A percentile compares a stretch with the other conserved stretches of the same genome.
Evolutionary conservation across 2,888 invertebrate species (phyloP).

Genomic region (Pseudococcus longispinus): DNA sequence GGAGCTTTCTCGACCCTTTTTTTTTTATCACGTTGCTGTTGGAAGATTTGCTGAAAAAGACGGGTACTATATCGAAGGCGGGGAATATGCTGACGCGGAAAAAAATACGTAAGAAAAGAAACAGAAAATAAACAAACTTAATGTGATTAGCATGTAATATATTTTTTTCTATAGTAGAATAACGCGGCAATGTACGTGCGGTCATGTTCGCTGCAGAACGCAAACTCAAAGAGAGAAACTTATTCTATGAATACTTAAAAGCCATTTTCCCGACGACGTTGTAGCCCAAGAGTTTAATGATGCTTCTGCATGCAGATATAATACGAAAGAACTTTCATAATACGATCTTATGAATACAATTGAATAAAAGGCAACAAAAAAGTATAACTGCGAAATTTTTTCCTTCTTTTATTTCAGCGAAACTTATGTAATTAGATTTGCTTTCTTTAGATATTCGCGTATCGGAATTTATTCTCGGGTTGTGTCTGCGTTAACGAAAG

Average conservation of each 20-base stretch:
- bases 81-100: neutral
- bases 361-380: constrained; percentile 6
- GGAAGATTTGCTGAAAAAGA: neutral
- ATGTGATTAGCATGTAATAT: constrained; percentile 27
- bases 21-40: neutral
- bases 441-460: constrained; percentile 7
- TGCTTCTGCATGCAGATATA: constrained; percentile 7
- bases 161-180: neutral
- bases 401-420: neutral
- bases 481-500: neutral
- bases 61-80: neutral
- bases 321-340: constrained; percentile 29
- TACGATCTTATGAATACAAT: constrained; percentile 27
- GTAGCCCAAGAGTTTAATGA: neutral
- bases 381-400: constrained; percentile 1
- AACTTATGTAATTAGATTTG: constrained; percentile 23
- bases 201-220: neutral
- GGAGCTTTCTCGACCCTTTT: neutral
- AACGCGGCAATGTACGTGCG: neutral
- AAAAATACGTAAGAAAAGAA: neutral
- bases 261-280: neutral
- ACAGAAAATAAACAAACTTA: constrained; percentile 23
- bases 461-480: neutral
- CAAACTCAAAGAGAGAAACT: constrained; percentile 24
- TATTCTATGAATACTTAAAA: constrained; percentile 38